Evolutionary conservation across 2,888 invertebrate species (phyloP), one percentile per base, ranked within the genome.

Genomic region (Sarcophaga rosellei): DNA sequence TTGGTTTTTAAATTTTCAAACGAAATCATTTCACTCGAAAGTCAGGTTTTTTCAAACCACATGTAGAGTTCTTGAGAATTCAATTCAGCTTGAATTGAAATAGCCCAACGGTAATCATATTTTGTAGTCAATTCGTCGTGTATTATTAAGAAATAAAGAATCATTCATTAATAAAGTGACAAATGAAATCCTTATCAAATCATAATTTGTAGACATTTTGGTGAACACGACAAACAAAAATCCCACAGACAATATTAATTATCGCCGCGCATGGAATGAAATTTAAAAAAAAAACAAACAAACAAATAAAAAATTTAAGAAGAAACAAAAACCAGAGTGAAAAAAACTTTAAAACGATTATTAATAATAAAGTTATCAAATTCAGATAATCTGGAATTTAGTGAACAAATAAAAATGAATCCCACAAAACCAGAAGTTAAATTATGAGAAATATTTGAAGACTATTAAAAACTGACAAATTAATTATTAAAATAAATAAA

Each of bases 351-450:
- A 70, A 75, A 75, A 35, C 35, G 35, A 75, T 79, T 75, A 84
- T 57, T 86, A 84, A 84, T 81, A 86, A 85, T 83, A 68, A 86
- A 81, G 75, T 81, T 75, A 81, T 86, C 84, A 86, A 81, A 66
- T 79, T 70, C 81, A 63, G 78, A 86, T 84, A 77, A 84, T 86
- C 86, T 81, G 8, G 47, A 59, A 25, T 72, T 73, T 45, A 59
- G 62, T 45, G 20, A 69, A 74, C 10, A 62, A 44, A 15, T 57
- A 62, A 35, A 73, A 47, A 44, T 63, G 4, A 70, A 66, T 47
- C 17, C 70, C 8, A 21, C 44, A 35, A 73, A 66, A 65, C 84
- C 84, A 86, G 84, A 84, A 86, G 84, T 86, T 70, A 25, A 68
- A 73, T 70, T 76, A 76, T 85, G 74, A 79, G 82, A 85, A 85